A percentile compares a stretch with the other conserved stretches of the same genome.
Evolutionary conservation across 2,797 vertebrate genomes (phyloP).

Genomic region (Crocidura indochinensis): DNA sequence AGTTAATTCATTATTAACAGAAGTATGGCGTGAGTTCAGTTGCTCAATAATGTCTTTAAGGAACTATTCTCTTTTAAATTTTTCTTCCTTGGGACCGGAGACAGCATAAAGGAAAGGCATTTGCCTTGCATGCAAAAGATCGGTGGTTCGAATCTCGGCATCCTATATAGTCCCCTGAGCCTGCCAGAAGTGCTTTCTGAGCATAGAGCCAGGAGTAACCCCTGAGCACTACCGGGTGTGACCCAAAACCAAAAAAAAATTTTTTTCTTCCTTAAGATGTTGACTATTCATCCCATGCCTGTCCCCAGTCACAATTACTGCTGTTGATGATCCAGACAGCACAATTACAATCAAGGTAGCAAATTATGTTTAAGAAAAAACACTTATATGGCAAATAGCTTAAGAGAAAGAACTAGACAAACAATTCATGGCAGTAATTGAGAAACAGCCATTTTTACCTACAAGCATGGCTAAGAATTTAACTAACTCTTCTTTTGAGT

Average conservation of each 20-base stretch:
- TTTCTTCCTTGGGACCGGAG: constrained; percentile 29
- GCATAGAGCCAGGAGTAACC: too few relatives aligned
- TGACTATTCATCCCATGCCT: constrained; percentile 6
- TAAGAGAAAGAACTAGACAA: constrained; percentile 25
- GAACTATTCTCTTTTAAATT: not conserved
- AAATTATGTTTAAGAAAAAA: constrained; percentile 44
- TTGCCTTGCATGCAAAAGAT: too few relatives aligned
- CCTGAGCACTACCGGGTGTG: too few relatives aligned
- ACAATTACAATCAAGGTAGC: constrained; percentile 12
- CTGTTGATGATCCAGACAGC: constrained; percentile 36
- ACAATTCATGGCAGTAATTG: constrained; percentile 6
- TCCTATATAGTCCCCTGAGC: too few relatives aligned
- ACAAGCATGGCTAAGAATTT: constrained; percentile 34
- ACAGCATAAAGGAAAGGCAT: too few relatives aligned
- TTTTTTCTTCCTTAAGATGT: constrained; percentile 52
- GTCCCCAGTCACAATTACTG: constrained; percentile 4
- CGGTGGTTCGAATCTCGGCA: too few relatives aligned
- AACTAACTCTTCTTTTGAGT: constrained; percentile 37
- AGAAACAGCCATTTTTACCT: constrained; percentile 28
- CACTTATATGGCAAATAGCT: not conserved
- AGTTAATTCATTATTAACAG: constrained; percentile 18
- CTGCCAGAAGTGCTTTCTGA: too few relatives aligned
- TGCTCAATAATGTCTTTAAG: constrained; percentile 6
- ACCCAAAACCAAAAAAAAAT: too few relatives aligned
- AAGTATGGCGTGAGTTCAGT: not conserved